Evolutionary conservation across 1,140 invertebrate species (phyloP).

Genomic region (Tigriopus japonicus): DNA sequence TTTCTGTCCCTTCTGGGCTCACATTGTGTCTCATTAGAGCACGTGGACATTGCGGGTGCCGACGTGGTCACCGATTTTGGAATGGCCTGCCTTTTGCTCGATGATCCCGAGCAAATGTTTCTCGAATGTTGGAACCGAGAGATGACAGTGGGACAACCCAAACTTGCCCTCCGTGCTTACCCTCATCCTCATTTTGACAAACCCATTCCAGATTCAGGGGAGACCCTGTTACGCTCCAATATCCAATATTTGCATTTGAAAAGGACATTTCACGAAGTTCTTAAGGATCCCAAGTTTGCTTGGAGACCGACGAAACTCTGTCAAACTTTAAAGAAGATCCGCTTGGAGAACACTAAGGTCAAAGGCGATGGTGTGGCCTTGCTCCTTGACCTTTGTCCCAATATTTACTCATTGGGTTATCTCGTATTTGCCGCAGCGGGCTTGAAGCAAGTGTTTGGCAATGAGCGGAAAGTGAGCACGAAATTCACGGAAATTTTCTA

Average conservation of each 20-base stretch:
- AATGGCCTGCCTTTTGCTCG: constrained; percentile 6
- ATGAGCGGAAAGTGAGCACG: background rate
- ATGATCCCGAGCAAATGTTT: constrained; percentile 15
- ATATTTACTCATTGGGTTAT: constrained; percentile 12
- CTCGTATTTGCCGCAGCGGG: constrained; percentile 14
- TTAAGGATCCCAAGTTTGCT: background rate
- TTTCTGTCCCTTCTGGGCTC: constrained; percentile 1
- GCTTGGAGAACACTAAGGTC: constrained; percentile 13
- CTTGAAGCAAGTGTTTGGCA: constrained; percentile 13
- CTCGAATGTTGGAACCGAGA: constrained; percentile 11
- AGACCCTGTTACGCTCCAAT: background rate
- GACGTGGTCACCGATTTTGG: constrained; percentile 14
- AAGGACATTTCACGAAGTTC: constrained; percentile 9
- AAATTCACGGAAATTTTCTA: constrained; percentile 15
- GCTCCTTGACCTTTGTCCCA: constrained; percentile 1
- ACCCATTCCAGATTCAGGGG: constrained; percentile 4
- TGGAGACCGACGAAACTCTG: background rate
- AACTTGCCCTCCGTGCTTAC: background rate
- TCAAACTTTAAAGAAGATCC: background rate
- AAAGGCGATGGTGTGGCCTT: constrained; percentile 13
- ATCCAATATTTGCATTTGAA: constrained; percentile 8
- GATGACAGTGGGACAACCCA: constrained; percentile 1
- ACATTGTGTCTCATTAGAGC: background rate
- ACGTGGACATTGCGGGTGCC: constrained; percentile 10
- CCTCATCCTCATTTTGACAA: constrained; percentile 12